Base-by-base conservation (phyloP, 2,888 invertebrate species). In the Cordilura impudica region DNA sequence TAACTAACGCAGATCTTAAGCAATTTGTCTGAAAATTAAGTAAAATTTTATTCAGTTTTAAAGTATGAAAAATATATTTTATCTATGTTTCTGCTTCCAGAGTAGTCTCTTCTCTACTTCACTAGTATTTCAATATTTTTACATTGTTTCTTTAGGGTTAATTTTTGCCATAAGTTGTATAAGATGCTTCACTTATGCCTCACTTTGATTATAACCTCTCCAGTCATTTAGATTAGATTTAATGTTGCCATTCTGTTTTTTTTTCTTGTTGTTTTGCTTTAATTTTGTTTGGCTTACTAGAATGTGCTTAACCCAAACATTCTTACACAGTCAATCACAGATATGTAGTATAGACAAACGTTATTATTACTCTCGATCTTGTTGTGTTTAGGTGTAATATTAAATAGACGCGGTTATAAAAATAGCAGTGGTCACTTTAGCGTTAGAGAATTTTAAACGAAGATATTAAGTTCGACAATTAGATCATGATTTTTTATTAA, bases 191-290 rank as follows among this genome's bases (percentile, higher is more conserved):
- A 31, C 54, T 67, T 67, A 60, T 67, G 61, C 71, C 61, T 31
- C 49, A 78, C 63, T 72, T 72, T 72, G 72, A 72, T 78, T 78
- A 49, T 63, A 63, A 51, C 56, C 49, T 67, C 72, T 72, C 56
- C 39, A 77, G 77, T 45, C 49, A 54, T 77, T 72, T 63, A 47
- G 71, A 72, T 63, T 67, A 72, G 67, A 67, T 77, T 77, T 72
- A 72, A 72, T 77, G 49, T 56, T 66, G 53, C 23, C 60, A 54
- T 67, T 66, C 58, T 26, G 47, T 56, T 18, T 43, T 21, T 29
- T 58, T 35, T 21, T 61, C 19, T 19, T 7, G 29, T 29, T 35
- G 60, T 49, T 74, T 31, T 49, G 29, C 35, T 45, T 49, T 66
- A 39, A 26, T 18, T 58, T 45, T 45, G 53, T 69, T 63, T 61